These are phyloP conservation scores for Pseudoips prasinana DNA, from an alignment of 2,888 invertebrate species.

Conservation along the genomic window DNA sequence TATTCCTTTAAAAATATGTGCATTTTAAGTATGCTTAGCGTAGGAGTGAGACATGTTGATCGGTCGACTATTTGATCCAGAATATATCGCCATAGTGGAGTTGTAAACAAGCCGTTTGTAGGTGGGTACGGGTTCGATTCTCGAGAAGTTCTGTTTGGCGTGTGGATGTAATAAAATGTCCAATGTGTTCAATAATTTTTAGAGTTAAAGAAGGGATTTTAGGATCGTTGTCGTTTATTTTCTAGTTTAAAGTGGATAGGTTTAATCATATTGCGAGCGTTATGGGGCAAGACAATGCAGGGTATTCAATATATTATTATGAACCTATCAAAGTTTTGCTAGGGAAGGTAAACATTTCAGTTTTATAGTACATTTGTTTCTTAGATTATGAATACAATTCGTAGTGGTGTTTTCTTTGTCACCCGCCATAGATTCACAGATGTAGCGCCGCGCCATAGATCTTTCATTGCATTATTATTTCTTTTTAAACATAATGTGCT, in stretches of 20 bases:
- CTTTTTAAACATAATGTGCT: no score
- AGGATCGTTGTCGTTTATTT: slow-evolving; percentile 20
- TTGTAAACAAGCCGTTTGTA: slow-evolving; percentile 66
- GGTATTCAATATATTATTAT: no score
- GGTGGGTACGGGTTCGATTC: slow-evolving; percentile 65
- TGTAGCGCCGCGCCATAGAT: no score
- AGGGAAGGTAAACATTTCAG: slow-evolving; percentile 1
- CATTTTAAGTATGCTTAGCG: slow-evolving; percentile 38
- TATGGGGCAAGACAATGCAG: background rate
- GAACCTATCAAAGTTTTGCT: no score
- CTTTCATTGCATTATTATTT: no score
- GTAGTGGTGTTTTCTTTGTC: no score
- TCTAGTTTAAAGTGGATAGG: slow-evolving; percentile 16
- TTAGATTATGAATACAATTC: no score
- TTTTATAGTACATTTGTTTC: background rate
- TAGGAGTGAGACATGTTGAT: slow-evolving; percentile 71
- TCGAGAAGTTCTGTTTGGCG: slow-evolving; percentile 53
- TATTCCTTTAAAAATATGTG: slow-evolving; percentile 20
- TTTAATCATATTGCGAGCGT: slow-evolving; percentile 20
- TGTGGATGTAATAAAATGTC: slow-evolving; percentile 53
- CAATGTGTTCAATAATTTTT: slow-evolving; percentile 37
- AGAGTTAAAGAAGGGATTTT: slow-evolving; percentile 33
- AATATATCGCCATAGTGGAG: slow-evolving; percentile 65
- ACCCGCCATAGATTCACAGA: no score
- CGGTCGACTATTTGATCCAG: slow-evolving; percentile 71